These are phyloP conservation scores for Bicyclus anynana DNA, from an alignment of 1,140 invertebrate genomes.

Conservation along the genomic window DNA sequence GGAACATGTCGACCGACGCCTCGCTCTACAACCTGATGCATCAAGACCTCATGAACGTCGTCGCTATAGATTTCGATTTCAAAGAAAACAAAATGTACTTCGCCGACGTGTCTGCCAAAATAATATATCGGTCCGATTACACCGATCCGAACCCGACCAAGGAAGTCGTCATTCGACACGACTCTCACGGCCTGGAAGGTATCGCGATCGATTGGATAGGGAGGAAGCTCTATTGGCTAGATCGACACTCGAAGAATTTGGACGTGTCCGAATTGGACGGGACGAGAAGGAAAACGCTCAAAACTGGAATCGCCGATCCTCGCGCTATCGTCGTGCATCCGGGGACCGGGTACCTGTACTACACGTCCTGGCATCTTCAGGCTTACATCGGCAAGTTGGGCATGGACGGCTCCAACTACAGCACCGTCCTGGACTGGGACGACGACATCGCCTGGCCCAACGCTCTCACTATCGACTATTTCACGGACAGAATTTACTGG, in stretches of 20 bases:
- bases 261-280: constrained; percentile 96
- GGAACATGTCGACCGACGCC: constrained; percentile 96
- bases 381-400: constrained; percentile 98
- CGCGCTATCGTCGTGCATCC: constrained; percentile 97
- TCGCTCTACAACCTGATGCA: constrained; percentile 91
- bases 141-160: constrained; percentile 73
- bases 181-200: constrained; percentile 97
- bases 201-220: constrained; percentile 98
- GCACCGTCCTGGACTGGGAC: constrained; percentile 92
- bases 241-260: constrained; percentile 95
- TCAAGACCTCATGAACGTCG: constrained; percentile 97
- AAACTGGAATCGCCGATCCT: constrained; percentile 93
- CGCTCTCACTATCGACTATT: constrained; percentile 97
- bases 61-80: constrained; percentile 96
- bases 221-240: constrained; percentile 98
- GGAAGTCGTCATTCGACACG: constrained; percentile 93
- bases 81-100: constrained; percentile 92
- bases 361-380: constrained; percentile 97
- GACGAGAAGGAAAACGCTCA: constrained; percentile 91
- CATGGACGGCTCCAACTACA: constrained; percentile 97
- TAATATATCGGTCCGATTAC: constrained; percentile 87
- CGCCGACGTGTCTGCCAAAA: constrained; percentile 96
- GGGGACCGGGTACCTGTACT: constrained; percentile 95
- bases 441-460: constrained; percentile 99
- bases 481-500: constrained; percentile 96